Percentiles rank a stretch among this genome's conserved stretches.
These are phyloP conservation scores for Drosophila ambigua DNA, from an alignment of 1,140 invertebrate genomes.

Conservation along the genomic window DNA sequence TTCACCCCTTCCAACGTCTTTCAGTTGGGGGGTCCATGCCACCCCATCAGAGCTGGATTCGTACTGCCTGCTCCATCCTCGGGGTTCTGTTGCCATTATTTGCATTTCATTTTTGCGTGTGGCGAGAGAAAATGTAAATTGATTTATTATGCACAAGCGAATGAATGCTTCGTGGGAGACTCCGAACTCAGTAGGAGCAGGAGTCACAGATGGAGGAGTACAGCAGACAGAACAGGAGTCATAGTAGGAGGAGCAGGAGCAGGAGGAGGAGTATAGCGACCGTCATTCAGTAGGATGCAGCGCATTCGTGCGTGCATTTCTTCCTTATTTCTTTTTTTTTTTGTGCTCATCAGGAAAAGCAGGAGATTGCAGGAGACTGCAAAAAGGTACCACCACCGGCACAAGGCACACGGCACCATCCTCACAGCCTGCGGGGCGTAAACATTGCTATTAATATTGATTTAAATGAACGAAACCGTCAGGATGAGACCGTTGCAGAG, in stretches of 20 bases:
- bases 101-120: slow-evolving; percentile 73
- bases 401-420: slow-evolving; percentile 37
- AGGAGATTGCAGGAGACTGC: slow-evolving; percentile 9
- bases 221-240: background rate
- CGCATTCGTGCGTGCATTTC: slow-evolving; percentile 32
- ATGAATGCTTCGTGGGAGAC: slow-evolving; percentile 54
- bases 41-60: background rate
- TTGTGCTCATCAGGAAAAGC: slow-evolving; percentile 1
- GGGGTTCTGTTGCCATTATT: slow-evolving; percentile 64
- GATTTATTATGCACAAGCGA: slow-evolving; percentile 77
- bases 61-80: background rate
- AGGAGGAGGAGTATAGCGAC: no score
- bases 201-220: background rate
- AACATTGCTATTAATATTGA: slow-evolving; percentile 72
- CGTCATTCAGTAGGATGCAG: no score
- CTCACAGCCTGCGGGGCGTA: slow-evolving; percentile 45
- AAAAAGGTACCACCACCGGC: slow-evolving; percentile 33
- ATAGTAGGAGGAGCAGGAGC: background rate
- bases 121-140: slow-evolving; percentile 76
- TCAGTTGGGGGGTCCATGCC: background rate
- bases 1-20: slow-evolving; percentile 16
- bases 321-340: slow-evolving; percentile 1
- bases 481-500: background rate
- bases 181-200: slow-evolving; percentile 1
- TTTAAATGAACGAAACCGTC: slow-evolving; percentile 47